A percentile compares a stretch with the other conserved stretches of the same genome.
Conservation (phyloP, 2,888 invertebrate genomes). For the Colletes collaris region DNA sequence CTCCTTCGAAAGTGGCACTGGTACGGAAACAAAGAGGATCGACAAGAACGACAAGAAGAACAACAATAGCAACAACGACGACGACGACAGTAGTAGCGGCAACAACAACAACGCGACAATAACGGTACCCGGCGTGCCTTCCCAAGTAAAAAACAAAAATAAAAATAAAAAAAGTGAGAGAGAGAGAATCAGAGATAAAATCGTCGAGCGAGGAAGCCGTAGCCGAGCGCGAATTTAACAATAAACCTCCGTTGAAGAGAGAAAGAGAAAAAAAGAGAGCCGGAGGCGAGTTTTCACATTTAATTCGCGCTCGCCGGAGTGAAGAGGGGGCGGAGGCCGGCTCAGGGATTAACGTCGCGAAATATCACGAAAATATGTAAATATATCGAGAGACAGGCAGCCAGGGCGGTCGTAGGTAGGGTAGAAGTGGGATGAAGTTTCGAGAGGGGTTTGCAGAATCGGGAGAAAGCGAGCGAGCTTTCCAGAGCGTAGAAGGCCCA, state of each 20-base stretch:
- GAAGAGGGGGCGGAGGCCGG: conserved; percentile 57
- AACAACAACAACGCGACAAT: conserved; percentile 25
- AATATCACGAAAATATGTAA: conserved; percentile 79
- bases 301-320: conserved; percentile 73
- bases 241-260: conserved; percentile 63
- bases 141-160: conserved; percentile 25
- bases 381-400: conserved; percentile 73
- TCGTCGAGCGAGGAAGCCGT: conserved; percentile 68
- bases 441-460: conserved; percentile 65
- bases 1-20: conserved; percentile 34
- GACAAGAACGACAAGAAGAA: conserved; percentile 53
- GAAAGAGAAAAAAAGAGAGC: conserved; percentile 60
- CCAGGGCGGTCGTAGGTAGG: conserved; percentile 54
- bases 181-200: conserved; percentile 48
- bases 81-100: conserved; percentile 15
- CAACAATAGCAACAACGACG: conserved; percentile 32
- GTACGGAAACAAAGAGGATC: conserved; percentile 15
- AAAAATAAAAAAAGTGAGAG: conserved; percentile 24
- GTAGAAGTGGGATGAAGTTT: conserved; percentile 69
- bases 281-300: conserved; percentile 75
- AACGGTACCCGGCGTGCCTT: conserved; percentile 32
- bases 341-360: conserved; percentile 76
- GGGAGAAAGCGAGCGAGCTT: conserved; percentile 52
- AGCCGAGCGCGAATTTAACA: conserved; percentile 73
- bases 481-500: conserved; percentile 70